phyloP scores from a whole-genome alignment of 2,797 vertebrate species.

The Sylvia borin region DNA sequence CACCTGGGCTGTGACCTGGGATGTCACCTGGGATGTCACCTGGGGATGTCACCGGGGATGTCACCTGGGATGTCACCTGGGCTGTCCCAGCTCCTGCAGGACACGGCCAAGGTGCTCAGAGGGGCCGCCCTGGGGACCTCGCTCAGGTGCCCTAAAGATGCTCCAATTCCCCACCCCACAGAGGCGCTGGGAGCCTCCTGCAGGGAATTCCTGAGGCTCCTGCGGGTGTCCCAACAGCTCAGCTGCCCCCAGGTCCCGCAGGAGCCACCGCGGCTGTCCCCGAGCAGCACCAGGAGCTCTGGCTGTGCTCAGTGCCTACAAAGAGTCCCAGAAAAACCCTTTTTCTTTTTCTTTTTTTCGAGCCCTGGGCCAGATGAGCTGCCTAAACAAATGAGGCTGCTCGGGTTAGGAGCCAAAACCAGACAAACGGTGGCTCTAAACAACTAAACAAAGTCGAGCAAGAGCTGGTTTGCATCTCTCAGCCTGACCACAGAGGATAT shows the following conservation, averaged over 20 bases:
- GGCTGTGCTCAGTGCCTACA: background rate
- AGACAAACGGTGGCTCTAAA: background rate
- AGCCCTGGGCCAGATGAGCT: background rate
- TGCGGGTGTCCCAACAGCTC: background rate
- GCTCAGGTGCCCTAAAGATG: background rate
- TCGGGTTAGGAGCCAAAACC: background rate
- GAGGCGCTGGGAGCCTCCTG: background rate
- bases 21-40: background rate
- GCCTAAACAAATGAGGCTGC: slow-evolving; percentile 4
- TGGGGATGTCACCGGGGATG: background rate
- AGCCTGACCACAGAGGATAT: slow-evolving; percentile 42
- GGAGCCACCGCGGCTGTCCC: background rate
- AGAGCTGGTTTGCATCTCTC: slow-evolving; percentile 49
- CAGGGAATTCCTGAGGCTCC: background rate
- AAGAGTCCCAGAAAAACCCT: background rate
- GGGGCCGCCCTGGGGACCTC: background rate
- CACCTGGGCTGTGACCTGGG: no score
- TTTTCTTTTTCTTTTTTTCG: background rate
- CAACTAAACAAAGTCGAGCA: slow-evolving; percentile 39
- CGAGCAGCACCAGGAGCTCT: rapidly evolving
- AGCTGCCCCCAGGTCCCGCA: background rate
- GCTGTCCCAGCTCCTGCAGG: background rate
- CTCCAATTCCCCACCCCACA: background rate
- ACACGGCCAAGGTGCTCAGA: background rate
- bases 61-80: background rate